A percentile compares a stretch with the other conserved stretches of the same genome.
Conservation (phyloP, 2,113 vertebrate species). For the Athene cunicularia region DNA sequence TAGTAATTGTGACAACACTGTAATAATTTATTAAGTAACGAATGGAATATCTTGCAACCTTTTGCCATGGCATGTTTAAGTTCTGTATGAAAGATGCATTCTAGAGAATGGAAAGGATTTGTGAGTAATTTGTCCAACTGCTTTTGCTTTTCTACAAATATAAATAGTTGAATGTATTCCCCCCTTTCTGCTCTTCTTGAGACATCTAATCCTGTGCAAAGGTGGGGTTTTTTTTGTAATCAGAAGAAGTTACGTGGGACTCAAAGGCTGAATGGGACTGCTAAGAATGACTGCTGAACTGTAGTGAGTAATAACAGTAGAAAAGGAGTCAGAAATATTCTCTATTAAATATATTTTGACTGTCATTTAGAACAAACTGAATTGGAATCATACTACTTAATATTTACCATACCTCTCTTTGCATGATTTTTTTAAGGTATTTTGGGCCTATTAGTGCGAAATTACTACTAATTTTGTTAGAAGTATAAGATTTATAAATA, state of each 20-base stretch:
- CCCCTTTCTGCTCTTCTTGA: not conserved
- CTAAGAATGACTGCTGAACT: not conserved
- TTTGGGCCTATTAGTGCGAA: not conserved
- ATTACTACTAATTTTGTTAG: not conserved
- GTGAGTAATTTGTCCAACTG: not conserved
- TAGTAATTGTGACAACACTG: not conserved
- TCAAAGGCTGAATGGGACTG: not conserved
- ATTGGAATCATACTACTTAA: not conserved
- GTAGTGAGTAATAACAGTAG: not conserved
- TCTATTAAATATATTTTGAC: not conserved
- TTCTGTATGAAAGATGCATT: not conserved
- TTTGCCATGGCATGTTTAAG: not conserved
- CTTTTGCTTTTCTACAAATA: not conserved
- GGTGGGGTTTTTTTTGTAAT: not conserved
- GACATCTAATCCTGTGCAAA: not conserved
- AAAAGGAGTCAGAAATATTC: not conserved
- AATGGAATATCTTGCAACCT: not conserved
- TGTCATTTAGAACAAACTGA: not conserved
- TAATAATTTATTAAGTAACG: not conserved
- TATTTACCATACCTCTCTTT: not conserved
- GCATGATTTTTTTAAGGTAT: not conserved
- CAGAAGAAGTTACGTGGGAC: not conserved
- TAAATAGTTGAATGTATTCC: not conserved
- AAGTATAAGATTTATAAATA: not conserved
- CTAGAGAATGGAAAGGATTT: not conserved